Percentiles rank a stretch among this genome's conserved stretches.
phyloP scores from a whole-genome alignment of 2,888 invertebrate species.

The Parnassius mnemosyne region DNA sequence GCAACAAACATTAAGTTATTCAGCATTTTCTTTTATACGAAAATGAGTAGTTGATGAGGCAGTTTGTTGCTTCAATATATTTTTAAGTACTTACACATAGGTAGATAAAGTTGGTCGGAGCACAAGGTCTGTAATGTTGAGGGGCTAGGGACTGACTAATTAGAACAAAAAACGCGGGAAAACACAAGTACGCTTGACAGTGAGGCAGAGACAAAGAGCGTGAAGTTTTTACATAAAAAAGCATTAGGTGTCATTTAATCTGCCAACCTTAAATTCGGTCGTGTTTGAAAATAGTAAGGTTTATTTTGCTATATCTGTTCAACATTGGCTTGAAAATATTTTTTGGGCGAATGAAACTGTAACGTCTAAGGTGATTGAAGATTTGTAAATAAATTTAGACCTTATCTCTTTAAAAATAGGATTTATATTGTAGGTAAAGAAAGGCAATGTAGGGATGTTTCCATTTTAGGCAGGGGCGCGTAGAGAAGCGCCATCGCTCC shows the following conservation, averaged over 20 bases:
- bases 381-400: conserved; percentile 33
- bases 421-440: conserved; percentile 1
- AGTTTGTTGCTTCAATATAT: conserved; percentile 14
- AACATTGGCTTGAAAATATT: conserved; percentile 60
- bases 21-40: background rate
- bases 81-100: conserved; percentile 14
- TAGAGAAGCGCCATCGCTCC: conserved; percentile 76
- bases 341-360: conserved; percentile 37
- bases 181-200: conserved; percentile 78
- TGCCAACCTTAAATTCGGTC: conserved; percentile 7
- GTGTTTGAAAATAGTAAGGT: conserved; percentile 38
- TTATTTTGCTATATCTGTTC: conserved; percentile 42
- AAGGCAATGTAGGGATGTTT: conserved; percentile 38
- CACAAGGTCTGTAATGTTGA: conserved; percentile 55
- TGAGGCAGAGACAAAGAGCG: conserved; percentile 77
- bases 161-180: conserved; percentile 80
- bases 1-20: no score
- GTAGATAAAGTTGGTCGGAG: conserved; percentile 31
- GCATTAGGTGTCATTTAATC: conserved; percentile 43
- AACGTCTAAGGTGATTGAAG: conserved; percentile 36
- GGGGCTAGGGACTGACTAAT: conserved; percentile 70
- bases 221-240: conserved; percentile 49
- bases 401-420: conserved; percentile 19
- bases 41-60: conserved; percentile 9
- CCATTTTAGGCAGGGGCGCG: conserved; percentile 50